These are phyloP conservation scores for Holothuria leucospilota DNA, from an alignment of 53 echinoderm and acorn worm genomes.

Conservation along the genomic window DNA sequence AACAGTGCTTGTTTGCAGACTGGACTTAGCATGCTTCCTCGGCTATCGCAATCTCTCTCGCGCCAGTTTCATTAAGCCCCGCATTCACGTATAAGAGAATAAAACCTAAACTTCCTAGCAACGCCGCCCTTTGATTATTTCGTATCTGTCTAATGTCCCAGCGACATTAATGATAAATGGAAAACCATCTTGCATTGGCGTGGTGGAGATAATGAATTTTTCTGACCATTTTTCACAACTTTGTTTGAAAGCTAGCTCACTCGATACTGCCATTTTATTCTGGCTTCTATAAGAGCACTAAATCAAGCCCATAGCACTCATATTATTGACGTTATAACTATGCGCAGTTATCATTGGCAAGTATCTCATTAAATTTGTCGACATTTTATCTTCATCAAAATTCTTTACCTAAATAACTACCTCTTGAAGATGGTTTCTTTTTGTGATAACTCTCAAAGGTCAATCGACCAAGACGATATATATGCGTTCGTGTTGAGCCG, in stretches of 20 bases:
- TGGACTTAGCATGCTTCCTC: not conserved
- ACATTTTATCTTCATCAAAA: constrained; percentile 22
- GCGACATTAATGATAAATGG: constrained; percentile 6
- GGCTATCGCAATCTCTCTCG: constrained; percentile 13
- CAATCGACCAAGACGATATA: too few species aligned
- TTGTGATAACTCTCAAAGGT: too few species aligned
- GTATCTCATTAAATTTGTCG: not conserved
- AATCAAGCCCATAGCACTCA: constrained; percentile 17
- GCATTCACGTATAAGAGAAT: not conserved
- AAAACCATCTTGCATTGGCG: constrained; percentile 1
- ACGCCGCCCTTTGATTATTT: not conserved
- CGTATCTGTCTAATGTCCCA: constrained; percentile 21
- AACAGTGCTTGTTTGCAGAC: constrained; percentile 29
- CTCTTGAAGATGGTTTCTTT: too few species aligned
- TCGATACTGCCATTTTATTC: constrained; percentile 5
- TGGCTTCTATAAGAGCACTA: constrained; percentile 3
- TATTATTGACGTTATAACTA: constrained; percentile 11
- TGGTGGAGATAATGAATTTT: constrained; percentile 39
- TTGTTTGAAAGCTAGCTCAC: constrained; percentile 44
- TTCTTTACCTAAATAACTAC: not conserved
- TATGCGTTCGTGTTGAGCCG: too few species aligned
- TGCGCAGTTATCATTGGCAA: not conserved
- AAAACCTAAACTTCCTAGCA: constrained; percentile 36
- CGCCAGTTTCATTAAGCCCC: constrained; percentile 25
- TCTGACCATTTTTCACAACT: constrained; percentile 14